Conservation (phyloP, 2,888 invertebrate species). For the Clostera curtula region DNA sequence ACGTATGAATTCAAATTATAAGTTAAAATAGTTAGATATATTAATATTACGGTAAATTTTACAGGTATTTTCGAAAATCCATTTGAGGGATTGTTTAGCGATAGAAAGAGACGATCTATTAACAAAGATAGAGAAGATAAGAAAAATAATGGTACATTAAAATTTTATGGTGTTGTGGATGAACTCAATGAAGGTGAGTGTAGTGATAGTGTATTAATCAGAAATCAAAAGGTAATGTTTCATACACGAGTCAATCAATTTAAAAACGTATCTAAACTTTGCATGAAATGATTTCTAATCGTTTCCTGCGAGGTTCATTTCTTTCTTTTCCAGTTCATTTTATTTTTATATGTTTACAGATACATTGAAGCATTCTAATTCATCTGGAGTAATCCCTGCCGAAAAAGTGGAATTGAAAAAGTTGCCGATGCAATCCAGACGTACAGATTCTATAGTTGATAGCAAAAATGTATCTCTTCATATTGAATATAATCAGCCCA, state of each 20-base stretch:
- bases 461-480: conserved; percentile 36
- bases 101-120: conserved; percentile 41
- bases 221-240: not conserved
- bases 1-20: conserved; percentile 7
- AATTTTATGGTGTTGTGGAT: conserved; percentile 44
- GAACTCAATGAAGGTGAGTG: conserved; percentile 52
- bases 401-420: too few relatives aligned
- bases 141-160: conserved; percentile 34
- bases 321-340: too few relatives aligned
- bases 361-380: conserved; percentile 39
- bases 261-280: too few relatives aligned
- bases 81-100: conserved; percentile 15
- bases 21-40: not conserved
- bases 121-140: conserved; percentile 5
- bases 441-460: conserved; percentile 24
- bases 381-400: conserved; percentile 44
- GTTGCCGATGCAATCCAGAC: conserved; percentile 30
- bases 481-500: conserved; percentile 44
- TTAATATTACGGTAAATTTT: conserved; percentile 10
- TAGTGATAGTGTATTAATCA: not conserved
- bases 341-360: too few relatives aligned
- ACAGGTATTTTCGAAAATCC: conserved; percentile 17
- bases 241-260: not conserved
- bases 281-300: too few relatives aligned
- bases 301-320: too few relatives aligned